Evolutionary conservation across 2,888 invertebrate genomes (phyloP), one percentile per base, ranked within the genome.

Genomic region (Macaria liturata): DNA sequence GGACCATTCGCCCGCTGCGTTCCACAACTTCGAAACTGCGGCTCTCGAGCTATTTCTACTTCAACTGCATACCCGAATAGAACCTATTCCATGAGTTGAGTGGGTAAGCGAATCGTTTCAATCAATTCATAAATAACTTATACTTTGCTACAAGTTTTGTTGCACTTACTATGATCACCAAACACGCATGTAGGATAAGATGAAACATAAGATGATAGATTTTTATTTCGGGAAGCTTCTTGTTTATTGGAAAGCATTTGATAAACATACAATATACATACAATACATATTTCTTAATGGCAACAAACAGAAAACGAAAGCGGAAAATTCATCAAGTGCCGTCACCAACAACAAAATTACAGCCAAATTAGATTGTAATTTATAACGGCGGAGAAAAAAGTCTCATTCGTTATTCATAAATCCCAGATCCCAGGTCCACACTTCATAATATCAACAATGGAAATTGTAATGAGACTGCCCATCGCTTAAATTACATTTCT

Each of bases 1-100:
- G 76, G 68, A 69, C 68, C 78, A 80, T 80, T 80, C 76, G 76
- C 74, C 67, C 72, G 74, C 57, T 73, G 76, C 75, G 75, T 75
- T 78, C 78, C 75, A 66, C 74, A 73, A 77, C 1, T 9, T 9
- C 30, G 44, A 32, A 30, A 51, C 44, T 31, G 20, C 20, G 20
- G 20, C 20, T 20, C 20, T 20, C 40, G n/a, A 42, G 40, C 7
- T 49, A 49, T 30, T 40, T 49, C 32, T 32, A 9, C 9, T 44
- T 9, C 44, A 44, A 30, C 43, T 34, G 44, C 34, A 44, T 50
- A 37, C 9, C 9, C 34, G 20, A 20, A 20, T 20, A 20, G 20
- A 20, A 20, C 20, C 20, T 1, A 20, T 20, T 20, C 20, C 2
- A 20, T 20, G 20, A 20, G 20, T 20, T 20, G 20, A 20, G 20